These are phyloP conservation scores for Microctonus hyperodae DNA, from an alignment of 2,888 invertebrate species.

Conservation along the genomic window DNA sequence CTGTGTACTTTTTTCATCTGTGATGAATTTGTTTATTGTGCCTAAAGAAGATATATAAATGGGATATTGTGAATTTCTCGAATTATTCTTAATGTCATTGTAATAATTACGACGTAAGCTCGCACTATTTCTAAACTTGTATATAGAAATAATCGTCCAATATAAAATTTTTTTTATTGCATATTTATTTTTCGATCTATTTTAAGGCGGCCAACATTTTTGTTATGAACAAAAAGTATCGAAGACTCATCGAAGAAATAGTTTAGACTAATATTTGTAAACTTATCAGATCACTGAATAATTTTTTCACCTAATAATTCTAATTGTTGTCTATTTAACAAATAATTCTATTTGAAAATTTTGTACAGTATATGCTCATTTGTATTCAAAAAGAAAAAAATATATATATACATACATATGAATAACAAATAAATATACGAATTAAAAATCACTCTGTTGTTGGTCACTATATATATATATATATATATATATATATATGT, in stretches of 20 bases:
- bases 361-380: conserved; percentile 3
- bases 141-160: conserved; percentile 50
- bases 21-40: background rate
- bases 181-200: conserved; percentile 17
- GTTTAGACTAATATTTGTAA: background rate
- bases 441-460: background rate
- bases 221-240: background rate
- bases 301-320: background rate
- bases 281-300: background rate
- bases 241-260: background rate
- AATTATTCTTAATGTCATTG: too few species aligned
- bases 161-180: conserved; percentile 38
- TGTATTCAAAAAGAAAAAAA: background rate
- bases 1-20: background rate
- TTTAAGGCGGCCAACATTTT: background rate
- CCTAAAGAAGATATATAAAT: background rate
- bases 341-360: background rate
- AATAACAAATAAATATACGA: background rate
- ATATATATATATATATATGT: too few species aligned
- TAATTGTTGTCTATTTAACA: background rate
- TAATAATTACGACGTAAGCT: background rate
- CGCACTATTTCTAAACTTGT: conserved; percentile 53
- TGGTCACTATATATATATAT: too few species aligned
- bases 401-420: background rate
- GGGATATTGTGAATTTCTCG: conserved; percentile 16